Evolutionary conservation across 2,113 vertebrate species (phyloP), one percentile per base, ranked within the genome.

Genomic region (Ginglymostoma cirratum): DNA sequence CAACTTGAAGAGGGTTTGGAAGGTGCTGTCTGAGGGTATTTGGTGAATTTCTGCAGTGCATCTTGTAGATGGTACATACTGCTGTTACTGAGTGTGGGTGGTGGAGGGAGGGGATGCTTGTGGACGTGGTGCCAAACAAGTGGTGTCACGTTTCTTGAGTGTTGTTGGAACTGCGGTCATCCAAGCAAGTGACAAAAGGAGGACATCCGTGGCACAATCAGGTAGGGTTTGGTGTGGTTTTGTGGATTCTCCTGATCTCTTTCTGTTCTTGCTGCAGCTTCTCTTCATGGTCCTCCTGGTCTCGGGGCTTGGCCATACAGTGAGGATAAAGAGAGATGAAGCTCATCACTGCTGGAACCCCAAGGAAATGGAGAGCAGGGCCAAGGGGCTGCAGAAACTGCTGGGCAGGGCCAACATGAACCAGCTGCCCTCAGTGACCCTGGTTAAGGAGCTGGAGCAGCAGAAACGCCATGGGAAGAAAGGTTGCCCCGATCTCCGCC

Each of bases 401-500:
- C n/a, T 48, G 67, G 8, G 5, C 67, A 45, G 67, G 21, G 38
- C 24, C n/a, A 72, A 12, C 42, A 48, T 34, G 66, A n/a, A 12
- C 1, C 66, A 27, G 8, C 72, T 95, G 8, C 67, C 67, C 10
- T 27, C 67, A 0, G 67, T 19, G 3, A 27, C n/a, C 38, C 42
- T 95, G 38, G 67, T 95, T 10, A 27, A 72, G 30, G n/a, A 95
- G 42, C n/a, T 95, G 93, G 93, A 95, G 12, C 67, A 30, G 0
- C 95, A 69, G 0, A 96, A 90, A 0, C 96, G 27, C 30, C 96
- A 66, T 0, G 24, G 5, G 0, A 1, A 78, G 0, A 21, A 0
- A 0, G 21, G 5, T 23, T 98, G 98, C 61, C 96, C 97, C 0
- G 0, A 97, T 80, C 97, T 98, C 96, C 55, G 72, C 0, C 87